These are phyloP conservation scores for Danio choprae DNA, from an alignment of 2,797 vertebrate genomes.

Conservation along the genomic window DNA sequence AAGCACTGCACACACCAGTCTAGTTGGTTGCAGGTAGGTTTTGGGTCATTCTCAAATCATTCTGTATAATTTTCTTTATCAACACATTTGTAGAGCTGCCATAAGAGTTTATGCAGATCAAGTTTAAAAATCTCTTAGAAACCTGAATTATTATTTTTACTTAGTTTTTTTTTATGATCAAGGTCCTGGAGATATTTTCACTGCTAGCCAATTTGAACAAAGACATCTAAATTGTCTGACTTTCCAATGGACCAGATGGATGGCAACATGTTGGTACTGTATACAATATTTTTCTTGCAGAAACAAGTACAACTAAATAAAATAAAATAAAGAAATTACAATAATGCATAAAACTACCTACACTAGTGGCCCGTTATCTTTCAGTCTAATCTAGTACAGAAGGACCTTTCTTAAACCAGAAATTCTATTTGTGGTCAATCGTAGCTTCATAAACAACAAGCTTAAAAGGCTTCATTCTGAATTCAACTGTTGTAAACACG, in stretches of 20 bases:
- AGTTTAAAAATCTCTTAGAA: neutral
- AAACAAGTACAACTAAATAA: no score
- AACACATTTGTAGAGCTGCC: neutral
- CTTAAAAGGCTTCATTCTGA: conserved; percentile 1
- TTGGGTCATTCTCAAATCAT: neutral
- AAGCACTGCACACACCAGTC: no score
- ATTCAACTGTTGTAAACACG: conserved; percentile 28
- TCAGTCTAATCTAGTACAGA: conserved; percentile 14
- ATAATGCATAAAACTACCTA: neutral
- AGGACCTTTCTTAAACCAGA: neutral
- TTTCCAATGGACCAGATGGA: no score
- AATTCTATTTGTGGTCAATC: conserved; percentile 1
- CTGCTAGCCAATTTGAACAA: neutral
- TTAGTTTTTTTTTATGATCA: neutral
- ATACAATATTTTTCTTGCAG: no score
- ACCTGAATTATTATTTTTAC: neutral
- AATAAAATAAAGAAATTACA: no score
- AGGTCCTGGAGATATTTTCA: neutral
- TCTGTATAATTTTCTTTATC: neutral
- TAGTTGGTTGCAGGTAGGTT: no score
- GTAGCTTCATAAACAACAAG: conserved; percentile 19
- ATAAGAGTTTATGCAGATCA: neutral
- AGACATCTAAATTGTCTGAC: neutral
- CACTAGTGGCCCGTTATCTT: no score
- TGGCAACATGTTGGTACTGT: no score